Percentiles rank a stretch among this genome's conserved stretches.
These are phyloP conservation scores for Diloba caeruleocephala DNA, from an alignment of 2,888 invertebrate species.

Conservation along the genomic window DNA sequence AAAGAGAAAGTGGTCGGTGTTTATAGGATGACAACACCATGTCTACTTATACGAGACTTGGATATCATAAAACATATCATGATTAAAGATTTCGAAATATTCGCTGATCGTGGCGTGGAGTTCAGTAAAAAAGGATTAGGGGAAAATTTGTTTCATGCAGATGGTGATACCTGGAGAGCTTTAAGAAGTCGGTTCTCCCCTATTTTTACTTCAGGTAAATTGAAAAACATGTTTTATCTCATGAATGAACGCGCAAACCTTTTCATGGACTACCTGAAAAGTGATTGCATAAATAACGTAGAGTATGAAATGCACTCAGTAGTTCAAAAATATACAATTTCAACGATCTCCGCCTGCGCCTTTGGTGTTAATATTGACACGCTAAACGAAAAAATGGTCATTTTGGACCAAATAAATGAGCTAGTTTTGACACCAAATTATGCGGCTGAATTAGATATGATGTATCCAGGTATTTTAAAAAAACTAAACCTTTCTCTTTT, in stretches of 20 bases:
- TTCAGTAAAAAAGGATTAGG: slow-evolving; percentile 67
- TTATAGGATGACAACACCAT: slow-evolving; percentile 67
- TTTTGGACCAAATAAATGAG: slow-evolving; percentile 44
- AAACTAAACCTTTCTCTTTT: slow-evolving; percentile 57
- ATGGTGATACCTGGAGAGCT: slow-evolving; percentile 67
- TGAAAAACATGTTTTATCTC: slow-evolving; percentile 72
- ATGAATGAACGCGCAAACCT: slow-evolving; percentile 62
- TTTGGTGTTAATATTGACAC: slow-evolving; percentile 65
- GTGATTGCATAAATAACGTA: slow-evolving; percentile 28
- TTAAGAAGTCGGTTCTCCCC: slow-evolving; percentile 69
- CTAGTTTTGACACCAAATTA: slow-evolving; percentile 38
- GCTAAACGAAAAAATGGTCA: slow-evolving; percentile 40
- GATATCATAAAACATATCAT: slow-evolving; percentile 70
- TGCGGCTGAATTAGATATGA: slow-evolving; percentile 60
- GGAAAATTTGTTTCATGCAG: slow-evolving; percentile 68
- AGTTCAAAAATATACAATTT: slow-evolving; percentile 62
- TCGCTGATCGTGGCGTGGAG: slow-evolving; percentile 66
- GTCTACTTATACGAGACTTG: slow-evolving; percentile 66
- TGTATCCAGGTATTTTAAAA: slow-evolving; percentile 68
- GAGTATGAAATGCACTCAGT: slow-evolving; percentile 60
- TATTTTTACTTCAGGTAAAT: slow-evolving; percentile 71
- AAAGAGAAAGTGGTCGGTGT: slow-evolving; percentile 72
- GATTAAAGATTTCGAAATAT: slow-evolving; percentile 71
- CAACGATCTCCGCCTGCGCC: slow-evolving; percentile 64
- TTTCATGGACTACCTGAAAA: slow-evolving; percentile 56